Conservation (phyloP, 1,140 invertebrate species). For the Dendrolimus punctatus region DNA sequence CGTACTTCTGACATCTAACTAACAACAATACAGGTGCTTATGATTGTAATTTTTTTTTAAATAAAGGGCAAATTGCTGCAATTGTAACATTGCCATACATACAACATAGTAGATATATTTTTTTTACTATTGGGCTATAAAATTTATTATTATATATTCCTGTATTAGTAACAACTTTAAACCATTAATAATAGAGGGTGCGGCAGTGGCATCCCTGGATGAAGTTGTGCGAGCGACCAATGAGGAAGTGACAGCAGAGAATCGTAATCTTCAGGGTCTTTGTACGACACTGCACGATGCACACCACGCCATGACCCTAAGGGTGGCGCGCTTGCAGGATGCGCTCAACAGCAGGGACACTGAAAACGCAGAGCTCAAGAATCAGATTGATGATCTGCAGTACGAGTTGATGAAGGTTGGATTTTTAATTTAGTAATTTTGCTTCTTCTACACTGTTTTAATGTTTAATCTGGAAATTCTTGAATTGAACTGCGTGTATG, state of each 20-base stretch:
- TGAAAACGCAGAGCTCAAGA: constrained; percentile 93
- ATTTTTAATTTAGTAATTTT: background rate
- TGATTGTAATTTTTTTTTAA: too few species aligned
- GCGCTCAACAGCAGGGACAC: constrained; percentile 93
- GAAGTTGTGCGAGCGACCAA: constrained; percentile 88
- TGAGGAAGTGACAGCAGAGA: constrained; percentile 91
- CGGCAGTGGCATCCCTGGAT: constrained; percentile 74
- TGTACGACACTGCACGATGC: constrained; percentile 95
- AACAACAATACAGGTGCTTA: too few species aligned
- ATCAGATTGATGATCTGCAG: constrained; percentile 96
- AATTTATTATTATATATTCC: too few species aligned
- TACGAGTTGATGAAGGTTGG: constrained; percentile 89
- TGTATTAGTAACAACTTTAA: too few species aligned
- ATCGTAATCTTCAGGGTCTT: constrained; percentile 91
- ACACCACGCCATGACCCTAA: constrained; percentile 92
- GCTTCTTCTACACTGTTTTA: too few species aligned
- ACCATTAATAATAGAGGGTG: constrained; percentile 24
- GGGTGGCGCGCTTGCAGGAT: constrained; percentile 94
- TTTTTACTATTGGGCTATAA: too few species aligned
- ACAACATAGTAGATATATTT: too few species aligned
- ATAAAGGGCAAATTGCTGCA: too few species aligned
- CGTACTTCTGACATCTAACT: too few species aligned
- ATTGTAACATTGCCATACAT: too few species aligned
- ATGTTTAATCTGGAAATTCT: too few species aligned
- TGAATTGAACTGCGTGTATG: too few species aligned